Base-by-base conservation (phyloP, 2,888 invertebrate genomes). In the Apocheima hispidaria region DNA sequence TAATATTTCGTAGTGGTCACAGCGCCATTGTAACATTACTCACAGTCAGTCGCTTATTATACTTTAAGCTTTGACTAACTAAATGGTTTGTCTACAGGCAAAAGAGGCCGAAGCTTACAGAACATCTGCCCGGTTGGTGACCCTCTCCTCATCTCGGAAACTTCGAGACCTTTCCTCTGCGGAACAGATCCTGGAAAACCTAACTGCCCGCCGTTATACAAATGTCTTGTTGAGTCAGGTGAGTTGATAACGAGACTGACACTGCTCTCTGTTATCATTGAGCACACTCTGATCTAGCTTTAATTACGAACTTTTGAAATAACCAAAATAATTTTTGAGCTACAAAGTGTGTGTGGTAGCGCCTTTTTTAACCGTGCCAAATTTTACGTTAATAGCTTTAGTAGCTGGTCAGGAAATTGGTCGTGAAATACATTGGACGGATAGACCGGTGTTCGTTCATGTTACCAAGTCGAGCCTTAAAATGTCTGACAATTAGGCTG, bases 151-250 rank as follows among this genome's bases (percentile, higher is more conserved):
- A 95, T 96, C 90, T 84, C 94, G 6, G 97, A 96, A 71, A 96
- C 96, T 2, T 94, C 94, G 30, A 91, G 96, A 46, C 97, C 97
- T 0, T 97, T 97, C 85, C 90, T 97, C 26, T 97, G 97, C 79
- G 97, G 97, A 12, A 94, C 94, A 20, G 96, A 96, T 38, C 94
- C 96, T 4, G 96, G 97, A 30, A 97, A 97, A 86, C 97, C 97
- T 0, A 94, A 94, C 69, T 98, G 97, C 76, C 97, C 97, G 0
- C 96, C 96, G 0, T 92, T 96, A 64, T 97, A 97, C 84, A 94
- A 95, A 75, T 97, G 97, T 79, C 92, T 96, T 60, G 96, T 97
- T 7, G 96, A 97, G 76, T 93, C 93, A 85, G 95, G 95, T 94
- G 87, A 73, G 23, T 20, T 30, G 16, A 36, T 18, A 9, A 9